Evolutionary conservation across 2,113 vertebrate species (phyloP).

Genomic region (Nothobranchius furzeri): DNA sequence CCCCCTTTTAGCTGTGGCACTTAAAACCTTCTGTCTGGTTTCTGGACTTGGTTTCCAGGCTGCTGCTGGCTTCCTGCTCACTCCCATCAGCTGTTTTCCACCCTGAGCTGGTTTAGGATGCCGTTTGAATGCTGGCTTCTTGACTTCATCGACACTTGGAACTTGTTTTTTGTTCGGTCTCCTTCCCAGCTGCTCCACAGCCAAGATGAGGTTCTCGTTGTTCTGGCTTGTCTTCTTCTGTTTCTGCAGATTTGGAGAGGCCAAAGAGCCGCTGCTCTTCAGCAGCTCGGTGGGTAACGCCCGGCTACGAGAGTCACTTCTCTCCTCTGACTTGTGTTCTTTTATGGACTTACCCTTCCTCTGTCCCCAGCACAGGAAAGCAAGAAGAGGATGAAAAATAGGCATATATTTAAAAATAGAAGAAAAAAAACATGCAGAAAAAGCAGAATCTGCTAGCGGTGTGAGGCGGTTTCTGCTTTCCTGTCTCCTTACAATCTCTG

Average conservation of each 20-base stretch:
- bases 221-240: conserved; percentile 20
- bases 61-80: background rate
- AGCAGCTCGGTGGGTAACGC: conserved; percentile 45
- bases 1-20: background rate
- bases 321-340: conserved; percentile 22
- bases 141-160: conserved; percentile 3
- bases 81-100: conserved; percentile 15
- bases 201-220: conserved; percentile 44
- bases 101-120: background rate
- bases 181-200: conserved; percentile 23
- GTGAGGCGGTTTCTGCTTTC: background rate
- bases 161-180: conserved; percentile 5
- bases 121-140: conserved; percentile 23
- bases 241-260: conserved; percentile 2
- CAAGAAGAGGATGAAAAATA: conserved; percentile 63
- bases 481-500: too few species aligned
- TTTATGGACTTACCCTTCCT: conserved; percentile 67
- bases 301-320: conserved; percentile 16
- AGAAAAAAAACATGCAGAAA: conserved; percentile 27
- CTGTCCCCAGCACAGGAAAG: conserved; percentile 62
- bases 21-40: conserved; percentile 6
- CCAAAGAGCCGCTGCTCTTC: conserved; percentile 18
- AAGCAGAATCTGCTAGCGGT: too few species aligned
- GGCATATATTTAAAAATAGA: conserved; percentile 63
- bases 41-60: conserved; percentile 7